These are phyloP conservation scores for Drosophila repleta DNA, from an alignment of 1,140 invertebrate species.

Conservation along the genomic window DNA sequence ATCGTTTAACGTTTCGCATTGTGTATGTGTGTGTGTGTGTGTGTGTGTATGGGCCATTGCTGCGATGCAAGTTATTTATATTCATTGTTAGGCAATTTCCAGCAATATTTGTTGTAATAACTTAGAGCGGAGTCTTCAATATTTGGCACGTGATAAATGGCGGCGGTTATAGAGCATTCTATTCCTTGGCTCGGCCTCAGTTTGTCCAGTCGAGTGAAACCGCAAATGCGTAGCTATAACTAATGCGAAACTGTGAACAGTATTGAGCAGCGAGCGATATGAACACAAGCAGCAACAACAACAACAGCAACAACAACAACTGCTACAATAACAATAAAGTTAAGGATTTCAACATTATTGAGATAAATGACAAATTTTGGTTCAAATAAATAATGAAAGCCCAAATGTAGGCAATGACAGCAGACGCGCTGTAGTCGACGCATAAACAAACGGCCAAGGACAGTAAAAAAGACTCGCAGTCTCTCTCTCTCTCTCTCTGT, in stretches of 20 bases:
- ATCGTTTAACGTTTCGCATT: not conserved
- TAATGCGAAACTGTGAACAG: constrained; percentile 25
- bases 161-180: not conserved
- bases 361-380: constrained; percentile 43
- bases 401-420: constrained; percentile 22
- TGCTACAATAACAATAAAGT: constrained; percentile 15
- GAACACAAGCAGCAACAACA: not conserved
- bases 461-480: constrained; percentile 1
- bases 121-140: constrained; percentile 15
- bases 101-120: constrained; percentile 28
- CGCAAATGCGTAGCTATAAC: constrained; percentile 2
- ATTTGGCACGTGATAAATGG: constrained; percentile 40
- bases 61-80: constrained; percentile 21
- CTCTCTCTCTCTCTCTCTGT: too few species aligned
- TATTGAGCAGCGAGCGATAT: constrained; percentile 27
- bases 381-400: constrained; percentile 36
- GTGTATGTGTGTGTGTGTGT: too few species aligned
- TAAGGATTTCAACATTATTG: constrained; percentile 34
- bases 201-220: not conserved
- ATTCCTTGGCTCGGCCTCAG: not conserved
- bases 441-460: constrained; percentile 22
- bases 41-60: too few species aligned
- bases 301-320: not conserved
- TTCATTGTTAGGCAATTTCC: constrained; percentile 37
- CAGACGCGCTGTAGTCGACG: not conserved